phyloP scores from a whole-genome alignment of 64 coral and sea anemone species.

The Pachyseris speciosa region DNA sequence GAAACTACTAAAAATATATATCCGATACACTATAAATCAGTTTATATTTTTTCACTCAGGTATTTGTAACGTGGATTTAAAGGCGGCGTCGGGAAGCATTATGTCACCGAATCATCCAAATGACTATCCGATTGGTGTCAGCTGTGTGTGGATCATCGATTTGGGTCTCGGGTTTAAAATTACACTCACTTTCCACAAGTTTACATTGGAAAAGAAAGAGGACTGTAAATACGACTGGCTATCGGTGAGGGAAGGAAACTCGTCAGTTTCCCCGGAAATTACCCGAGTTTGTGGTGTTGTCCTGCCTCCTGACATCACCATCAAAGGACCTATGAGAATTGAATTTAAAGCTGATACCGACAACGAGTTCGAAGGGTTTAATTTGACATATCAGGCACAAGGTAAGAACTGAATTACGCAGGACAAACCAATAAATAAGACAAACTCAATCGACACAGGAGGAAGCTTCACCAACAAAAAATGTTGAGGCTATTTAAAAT shows the following conservation, averaged over 20 bases:
- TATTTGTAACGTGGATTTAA: constrained; percentile 11
- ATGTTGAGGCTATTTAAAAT: too few relatives aligned
- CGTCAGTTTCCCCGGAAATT: neutral
- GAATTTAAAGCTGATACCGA: neutral
- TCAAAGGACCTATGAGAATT: constrained; percentile 79
- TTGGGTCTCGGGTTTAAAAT: constrained; percentile 58
- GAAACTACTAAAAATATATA: too few relatives aligned
- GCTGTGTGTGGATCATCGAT: constrained; percentile 67
- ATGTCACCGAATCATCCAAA: constrained; percentile 67
- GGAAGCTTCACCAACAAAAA: neutral
- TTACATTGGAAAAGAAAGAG: constrained; percentile 39
- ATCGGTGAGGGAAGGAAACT: neutral
- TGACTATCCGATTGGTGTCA: constrained; percentile 10
- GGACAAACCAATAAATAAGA: neutral
- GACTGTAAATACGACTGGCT: constrained; percentile 66
- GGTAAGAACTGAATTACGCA: neutral
- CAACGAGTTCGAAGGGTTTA: neutral
- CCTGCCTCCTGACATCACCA: constrained; percentile 20
- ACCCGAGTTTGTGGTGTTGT: constrained; percentile 29
- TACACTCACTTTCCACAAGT: constrained; percentile 61
- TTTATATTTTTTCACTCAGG: constrained; percentile 16
- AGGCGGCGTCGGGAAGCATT: constrained; percentile 12
- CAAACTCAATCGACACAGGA: neutral
- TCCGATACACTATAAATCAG: too few relatives aligned
- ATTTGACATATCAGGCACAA: neutral